Conservation (phyloP, 2,797 vertebrate genomes). For the Anabas testudineus region DNA sequence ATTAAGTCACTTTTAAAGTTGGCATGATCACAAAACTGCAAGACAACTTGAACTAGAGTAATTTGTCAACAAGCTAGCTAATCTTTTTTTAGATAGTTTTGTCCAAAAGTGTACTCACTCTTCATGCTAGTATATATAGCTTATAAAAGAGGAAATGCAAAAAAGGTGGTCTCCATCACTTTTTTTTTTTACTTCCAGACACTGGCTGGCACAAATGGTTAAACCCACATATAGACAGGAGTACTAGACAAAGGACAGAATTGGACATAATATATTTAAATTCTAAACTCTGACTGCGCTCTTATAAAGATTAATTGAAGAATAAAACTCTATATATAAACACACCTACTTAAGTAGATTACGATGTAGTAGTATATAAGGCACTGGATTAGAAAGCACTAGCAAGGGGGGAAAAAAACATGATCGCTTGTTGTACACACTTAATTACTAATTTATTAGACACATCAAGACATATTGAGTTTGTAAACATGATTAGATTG, state of each 20-base stretch:
- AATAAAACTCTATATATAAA: slow-evolving; percentile 1
- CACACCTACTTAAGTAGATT: not conserved
- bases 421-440: not conserved
- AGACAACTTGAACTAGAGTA: not conserved
- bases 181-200: slow-evolving; percentile 9
- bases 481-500: not conserved
- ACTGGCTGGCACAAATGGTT: no score
- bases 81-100: not conserved
- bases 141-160: not conserved
- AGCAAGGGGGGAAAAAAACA: not conserved
- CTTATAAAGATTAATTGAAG: not conserved
- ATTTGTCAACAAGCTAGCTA: not conserved
- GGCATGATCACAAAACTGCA: not conserved
- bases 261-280: not conserved
- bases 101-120: not conserved
- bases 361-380: not conserved
- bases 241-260: not conserved
- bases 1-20: slow-evolving; percentile 4
- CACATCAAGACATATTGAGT: not conserved
- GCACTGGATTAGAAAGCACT: not conserved
- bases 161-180: not conserved
- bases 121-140: not conserved
- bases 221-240: no score
- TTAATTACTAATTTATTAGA: not conserved
- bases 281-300: not conserved